Base-by-base conservation (phyloP, 2,888 invertebrate genomes). In the Holacanthella duospinosa region DNA sequence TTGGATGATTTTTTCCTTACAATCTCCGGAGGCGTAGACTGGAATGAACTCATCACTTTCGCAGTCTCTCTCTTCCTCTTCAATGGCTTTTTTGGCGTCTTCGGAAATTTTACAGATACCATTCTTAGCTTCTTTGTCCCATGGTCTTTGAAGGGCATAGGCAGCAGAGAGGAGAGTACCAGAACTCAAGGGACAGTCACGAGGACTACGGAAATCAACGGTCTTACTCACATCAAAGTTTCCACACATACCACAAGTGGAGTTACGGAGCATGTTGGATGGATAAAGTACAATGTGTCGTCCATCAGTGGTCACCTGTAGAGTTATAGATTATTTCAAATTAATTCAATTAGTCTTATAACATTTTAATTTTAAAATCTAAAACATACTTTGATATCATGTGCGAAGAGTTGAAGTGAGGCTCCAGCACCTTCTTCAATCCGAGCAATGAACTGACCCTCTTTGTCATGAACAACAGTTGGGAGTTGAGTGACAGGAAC, bases 211-310 rank as follows among this genome's bases (percentile, higher is more conserved):
- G 64, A 71, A 63, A 24, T 73, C 73, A 58, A 68, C 68, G 29
- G 69, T 69, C 68, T 71, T 69, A 53, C 70, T 68, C 29, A 68
- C 70, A 43, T 73, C 66, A 59, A 68, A 71, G 62, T 73, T 69
- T 9, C 19, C 48, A 21, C 48, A 48, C 61, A 73, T 61, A 25
- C 73, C 73, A 55, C 71, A 68, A 62, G 71, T 73, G n/a, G 64
- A 59, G 69, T 73, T 73, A 9, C 69, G 64, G 66, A 62, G 66
- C 12, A 9, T 55, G 19, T 71, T 65, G 55, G 63, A 55, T 29
- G 44, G 64, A 57, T 63, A 70, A 59, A 73, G 60, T 61, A 71
- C 61, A 61, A 71, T 56, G 27, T 66, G 68, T n/a, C 59, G 27
- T 36, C 68, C 70, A 56, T 73, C 73, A 54, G 66, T 66, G 21